Evolutionary conservation across 2,797 vertebrate species (phyloP), one percentile per base, ranked within the genome.

Genomic region (Scolopax bukidnonensis): DNA sequence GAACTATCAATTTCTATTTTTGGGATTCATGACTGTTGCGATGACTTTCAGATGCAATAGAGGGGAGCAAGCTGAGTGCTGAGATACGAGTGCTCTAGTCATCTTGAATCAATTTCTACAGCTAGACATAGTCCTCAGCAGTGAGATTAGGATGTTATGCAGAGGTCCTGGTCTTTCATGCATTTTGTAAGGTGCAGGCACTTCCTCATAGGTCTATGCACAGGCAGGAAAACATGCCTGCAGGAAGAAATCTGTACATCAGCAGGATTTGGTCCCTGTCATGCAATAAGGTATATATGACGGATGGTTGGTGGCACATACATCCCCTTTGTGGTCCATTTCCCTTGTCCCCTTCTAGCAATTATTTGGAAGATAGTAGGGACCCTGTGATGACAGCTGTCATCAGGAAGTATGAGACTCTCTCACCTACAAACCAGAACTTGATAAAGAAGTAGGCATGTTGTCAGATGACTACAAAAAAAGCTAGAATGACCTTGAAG

Each of bases 401-500:
- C 89, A 98, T 98, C 63, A 95, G 97, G 47, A 98, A 98, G 50
- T 97, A 98, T 1, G 87, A 98, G 87, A 98, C 97, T 13, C 94
- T 99, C 74, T 96, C 97, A 75, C 11, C 95, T 56, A 98, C 97
- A 94, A 97, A 98, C 38, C 96, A 96, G 97, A 98, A 97, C 32
- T 87, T 98, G 92, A 95, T 96, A 94, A 96, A 96, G 78, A 96
- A 90, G 78, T 98, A 87, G 84, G 88, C n/a, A 77, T 48, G n/a
- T 93, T 98, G 79, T 97, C 97, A 92, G 96, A 96, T 76, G 97
- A 98, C 74, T 93, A 98, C 83, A 97, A 98, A 85, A 85, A 94
- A 60, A 69, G 75, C 25, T 98, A 98, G 75, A 87, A 57, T 53
- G 96, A 97, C 38, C 97, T 98, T 93, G 98, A 98, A 40, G 79